A percentile compares a stretch with the other conserved stretches of the same genome.
Evolutionary conservation across 1,140 invertebrate species (phyloP).

Genomic region (Heliothis subflexa): DNA sequence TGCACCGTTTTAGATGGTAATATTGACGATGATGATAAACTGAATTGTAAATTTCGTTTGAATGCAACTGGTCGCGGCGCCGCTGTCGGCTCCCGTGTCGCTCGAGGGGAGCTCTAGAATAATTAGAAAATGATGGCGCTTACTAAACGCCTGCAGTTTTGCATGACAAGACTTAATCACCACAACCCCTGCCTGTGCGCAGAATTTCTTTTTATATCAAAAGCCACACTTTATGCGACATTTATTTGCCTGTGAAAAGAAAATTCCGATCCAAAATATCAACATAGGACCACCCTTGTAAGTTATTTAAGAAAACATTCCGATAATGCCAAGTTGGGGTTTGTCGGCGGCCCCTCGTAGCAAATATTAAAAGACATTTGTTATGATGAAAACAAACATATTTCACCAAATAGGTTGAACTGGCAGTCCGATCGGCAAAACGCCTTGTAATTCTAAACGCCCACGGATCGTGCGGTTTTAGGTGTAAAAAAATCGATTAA

Average conservation of each 20-base stretch:
- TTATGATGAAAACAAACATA: conserved; percentile 82
- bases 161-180: conserved; percentile 67
- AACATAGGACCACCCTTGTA: conserved; percentile 71
- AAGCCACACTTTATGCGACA: conserved; percentile 37
- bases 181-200: conserved; percentile 24
- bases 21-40: conserved; percentile 57
- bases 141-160: conserved; percentile 60
- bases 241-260: conserved; percentile 41
- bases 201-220: conserved; percentile 25
- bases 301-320: conserved; percentile 72
- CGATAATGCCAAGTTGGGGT: conserved; percentile 58
- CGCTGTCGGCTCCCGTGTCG: conserved; percentile 42
- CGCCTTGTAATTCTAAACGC: conserved; percentile 80
- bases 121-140: conserved; percentile 55
- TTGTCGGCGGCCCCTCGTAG: conserved; percentile 57
- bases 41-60: conserved; percentile 63
- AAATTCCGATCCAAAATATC: conserved; percentile 38
- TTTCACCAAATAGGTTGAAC: conserved; percentile 76
- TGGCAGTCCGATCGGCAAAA: conserved; percentile 74
- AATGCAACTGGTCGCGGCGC: conserved; percentile 54
- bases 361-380: conserved; percentile 69
- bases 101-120: conserved; percentile 54
- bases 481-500: conserved; percentile 86
- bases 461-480: conserved; percentile 83
- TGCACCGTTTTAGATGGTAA: conserved; percentile 67